A percentile compares a stretch with the other conserved stretches of the same genome.
Conservation (phyloP, 2,113 vertebrate genomes). For the Saimiri boliviensis region DNA sequence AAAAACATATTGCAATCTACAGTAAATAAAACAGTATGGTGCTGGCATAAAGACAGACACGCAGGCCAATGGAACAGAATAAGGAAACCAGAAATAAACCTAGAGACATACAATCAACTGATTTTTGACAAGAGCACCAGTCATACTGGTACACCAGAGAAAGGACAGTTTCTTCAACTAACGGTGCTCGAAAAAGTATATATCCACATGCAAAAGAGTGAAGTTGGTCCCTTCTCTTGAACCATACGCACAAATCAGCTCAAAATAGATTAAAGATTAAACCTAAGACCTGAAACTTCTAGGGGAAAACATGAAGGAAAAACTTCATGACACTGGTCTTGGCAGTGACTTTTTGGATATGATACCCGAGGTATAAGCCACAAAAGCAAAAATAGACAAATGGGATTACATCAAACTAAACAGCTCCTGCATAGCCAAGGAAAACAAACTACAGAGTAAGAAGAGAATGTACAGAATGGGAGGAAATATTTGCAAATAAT, state of each 20-base stretch:
- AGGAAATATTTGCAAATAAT: background rate
- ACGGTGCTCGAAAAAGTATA: background rate
- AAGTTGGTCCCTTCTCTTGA: background rate
- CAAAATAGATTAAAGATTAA: background rate
- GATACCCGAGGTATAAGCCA: background rate
- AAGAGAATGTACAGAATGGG: background rate
- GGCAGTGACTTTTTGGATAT: background rate
- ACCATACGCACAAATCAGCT: background rate
- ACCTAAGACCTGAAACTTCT: background rate
- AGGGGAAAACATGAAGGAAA: background rate
- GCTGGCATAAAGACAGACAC: background rate
- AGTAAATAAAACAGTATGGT: background rate
- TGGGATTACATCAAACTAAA: background rate
- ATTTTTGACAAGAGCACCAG: background rate
- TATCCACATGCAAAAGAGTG: background rate
- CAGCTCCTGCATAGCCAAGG: background rate
- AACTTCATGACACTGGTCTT: background rate
- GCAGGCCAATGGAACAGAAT: background rate
- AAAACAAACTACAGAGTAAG: background rate
- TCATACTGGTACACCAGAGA: background rate
- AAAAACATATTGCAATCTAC: background rate
- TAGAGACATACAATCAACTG: background rate
- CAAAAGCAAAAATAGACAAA: background rate
- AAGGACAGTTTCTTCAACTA: background rate
- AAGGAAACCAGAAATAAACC: background rate